Evolutionary conservation across 2,797 vertebrate species (phyloP), one percentile per base, ranked within the genome.

Genomic region (Epinephelus coioides): DNA sequence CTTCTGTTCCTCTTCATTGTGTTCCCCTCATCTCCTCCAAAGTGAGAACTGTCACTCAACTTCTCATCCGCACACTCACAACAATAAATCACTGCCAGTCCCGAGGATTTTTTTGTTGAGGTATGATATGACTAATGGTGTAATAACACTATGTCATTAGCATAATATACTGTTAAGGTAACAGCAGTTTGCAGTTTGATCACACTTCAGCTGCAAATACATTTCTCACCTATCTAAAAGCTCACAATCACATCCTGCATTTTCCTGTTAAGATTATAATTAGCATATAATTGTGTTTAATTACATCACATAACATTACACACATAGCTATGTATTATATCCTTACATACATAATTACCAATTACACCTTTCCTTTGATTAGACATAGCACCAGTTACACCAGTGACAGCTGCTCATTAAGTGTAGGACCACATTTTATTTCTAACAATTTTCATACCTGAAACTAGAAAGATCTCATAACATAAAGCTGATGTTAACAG

Each of bases 11-110:
- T 79, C 55, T 59, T 74, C 86, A 76, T 72, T 44, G 25, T 59
- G 47, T 30, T 71, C 18, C 63, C 53, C 62, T 67, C 77, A 50
- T 80, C 66, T 88, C 78, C 84, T 83, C 57, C 43, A 34, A 55
- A 87, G 75, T 76, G 63, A 87, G 61, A 86, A 78, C 74, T 85
- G 82, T 90, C 77, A 73, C 84, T 87, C 76, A 73, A 53, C 47
- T 57, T 56, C 65, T 73, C 77, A 21, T 54, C 30, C 25, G 27
- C 21, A 61, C 71, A 18, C 69, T 69, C 69, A 5, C 43, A 73
- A 69, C 63, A 76, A 69, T 76, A 77, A 80, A 64, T 54, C 80
- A 56, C 19, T 38, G 6, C 13, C 14, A 0, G 9, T 53, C 34
- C 64, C 60, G 13, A 27, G 30, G 8, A n/a, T 63, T 25, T 53